Base-by-base conservation (phyloP, 1,140 invertebrate species). In the Antheraea mylitta region DNA sequence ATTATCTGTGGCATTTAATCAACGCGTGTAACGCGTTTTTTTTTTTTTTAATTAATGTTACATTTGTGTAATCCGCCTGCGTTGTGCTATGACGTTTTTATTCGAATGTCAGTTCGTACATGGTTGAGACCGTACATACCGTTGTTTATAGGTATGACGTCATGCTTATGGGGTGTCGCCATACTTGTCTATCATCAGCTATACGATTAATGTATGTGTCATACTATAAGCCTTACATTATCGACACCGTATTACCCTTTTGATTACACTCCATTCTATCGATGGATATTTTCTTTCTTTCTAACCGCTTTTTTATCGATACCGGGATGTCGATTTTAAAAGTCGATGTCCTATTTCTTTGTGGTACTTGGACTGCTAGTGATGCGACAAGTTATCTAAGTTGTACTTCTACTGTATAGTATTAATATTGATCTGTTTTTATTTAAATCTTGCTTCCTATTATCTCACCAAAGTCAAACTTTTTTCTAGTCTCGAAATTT, bases 131-230 rank as follows among this genome's bases (percentile, higher is more conserved):
- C 82, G 37, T 93, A 94, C 79, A 86, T 95, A 85, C 94, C 95
- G 65, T 82, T 95, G 74, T 93, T 95, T 91, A 92, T 95, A 85
- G 95, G 95, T 76, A 92, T 96, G 74, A 95, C 94, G 53, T 94
- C 94, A 48, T 94, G 95, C 92, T 93, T 96, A 82, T 96, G 95
- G 95, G 96, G 95, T 80, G 93, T 96, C 77, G 94, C 95, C 73
- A 93, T 96, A 75, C 87, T 94, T 72, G 91, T 91, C 7, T 93
- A 93, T 72, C 90, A 92, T 77, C 83, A 92, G 36, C 76, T 89
- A 73, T 89, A 90, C 68, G 83, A 79, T 64, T 91, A 81, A 87
- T 77, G 58, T 69, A 59, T 63, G 48, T 7, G 11, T 42, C 38
- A 10, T 7, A 42, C 38, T 42, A 42, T 4, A 4, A 30, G 22